Conservation (phyloP, 2,113 vertebrate genomes). For the Mormoops blainvillei region DNA sequence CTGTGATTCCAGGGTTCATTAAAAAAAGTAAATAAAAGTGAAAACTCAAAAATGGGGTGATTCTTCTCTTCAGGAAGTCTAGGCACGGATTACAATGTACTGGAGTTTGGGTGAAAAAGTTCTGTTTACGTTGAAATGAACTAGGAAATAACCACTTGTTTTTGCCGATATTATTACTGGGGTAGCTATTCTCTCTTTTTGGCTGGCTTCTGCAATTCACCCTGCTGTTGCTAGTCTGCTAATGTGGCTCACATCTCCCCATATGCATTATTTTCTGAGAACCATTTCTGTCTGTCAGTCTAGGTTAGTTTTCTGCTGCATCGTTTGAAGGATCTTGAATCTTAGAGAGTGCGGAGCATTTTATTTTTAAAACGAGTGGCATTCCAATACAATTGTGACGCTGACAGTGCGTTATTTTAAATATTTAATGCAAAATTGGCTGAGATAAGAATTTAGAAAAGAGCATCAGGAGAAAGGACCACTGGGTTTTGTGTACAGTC, state of each 20-base stretch:
- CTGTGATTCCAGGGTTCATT: background rate
- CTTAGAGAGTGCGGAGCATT: background rate
- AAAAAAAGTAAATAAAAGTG: background rate
- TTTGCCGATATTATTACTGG: background rate
- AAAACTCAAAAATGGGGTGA: background rate
- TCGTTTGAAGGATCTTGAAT: background rate
- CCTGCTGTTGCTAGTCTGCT: background rate
- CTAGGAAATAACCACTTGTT: background rate
- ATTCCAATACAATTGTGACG: background rate
- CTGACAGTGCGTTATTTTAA: background rate
- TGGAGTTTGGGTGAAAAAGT: background rate
- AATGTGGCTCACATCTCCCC: background rate
- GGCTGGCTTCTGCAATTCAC: background rate
- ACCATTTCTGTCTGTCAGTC: background rate
- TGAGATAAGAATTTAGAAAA: conserved; percentile 22
- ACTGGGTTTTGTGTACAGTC: background rate
- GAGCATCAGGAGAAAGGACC: background rate
- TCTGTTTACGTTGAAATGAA: background rate
- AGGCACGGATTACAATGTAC: background rate
- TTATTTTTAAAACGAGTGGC: background rate
- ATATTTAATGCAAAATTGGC: background rate
- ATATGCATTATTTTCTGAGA: background rate
- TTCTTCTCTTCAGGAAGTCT: background rate
- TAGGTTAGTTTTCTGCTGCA: background rate
- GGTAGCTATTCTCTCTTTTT: background rate